A percentile compares a stretch with the other conserved stretches of the same genome.
These are phyloP conservation scores for Tanypteryx hageni DNA, from an alignment of 2,888 invertebrate species.

Conservation along the genomic window DNA sequence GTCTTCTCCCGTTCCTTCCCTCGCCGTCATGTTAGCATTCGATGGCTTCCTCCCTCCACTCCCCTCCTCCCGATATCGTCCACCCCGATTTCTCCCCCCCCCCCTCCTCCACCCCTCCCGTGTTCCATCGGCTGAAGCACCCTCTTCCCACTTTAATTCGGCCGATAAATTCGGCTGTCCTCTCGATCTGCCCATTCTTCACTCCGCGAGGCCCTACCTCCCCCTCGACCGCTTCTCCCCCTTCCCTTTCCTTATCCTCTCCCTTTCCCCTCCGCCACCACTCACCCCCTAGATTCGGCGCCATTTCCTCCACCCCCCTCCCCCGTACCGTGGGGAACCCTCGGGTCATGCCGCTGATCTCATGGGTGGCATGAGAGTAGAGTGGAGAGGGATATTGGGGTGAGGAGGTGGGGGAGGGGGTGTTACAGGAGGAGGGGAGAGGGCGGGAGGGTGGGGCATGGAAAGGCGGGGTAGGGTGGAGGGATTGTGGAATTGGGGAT, in stretches of 20 bases:
- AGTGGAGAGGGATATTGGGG: background rate
- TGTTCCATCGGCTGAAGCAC: background rate
- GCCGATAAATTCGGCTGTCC: slow-evolving; percentile 31
- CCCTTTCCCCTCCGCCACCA: background rate
- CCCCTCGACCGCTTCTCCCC: background rate
- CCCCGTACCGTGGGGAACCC: background rate
- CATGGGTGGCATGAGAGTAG: background rate
- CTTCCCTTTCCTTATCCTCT: background rate
- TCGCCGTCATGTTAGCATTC: slow-evolving; percentile 12
- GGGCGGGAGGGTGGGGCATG: background rate
- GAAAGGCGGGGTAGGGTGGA: background rate
- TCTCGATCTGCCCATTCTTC: slow-evolving; percentile 22
- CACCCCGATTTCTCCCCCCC: background rate
- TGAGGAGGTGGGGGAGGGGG: background rate
- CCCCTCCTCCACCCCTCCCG: background rate
- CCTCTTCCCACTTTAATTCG: slow-evolving; percentile 62
- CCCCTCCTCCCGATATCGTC: background rate
- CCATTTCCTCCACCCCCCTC: background rate
- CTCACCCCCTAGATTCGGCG: background rate
- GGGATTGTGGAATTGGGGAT: background rate
- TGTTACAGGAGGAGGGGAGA: background rate
- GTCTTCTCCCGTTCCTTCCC: background rate
- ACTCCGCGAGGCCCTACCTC: background rate
- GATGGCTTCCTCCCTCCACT: background rate
- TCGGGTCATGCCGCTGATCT: slow-evolving; percentile 48